phyloP scores from a whole-genome alignment of 2,888 invertebrate species.

The Brachyptera risi region DNA sequence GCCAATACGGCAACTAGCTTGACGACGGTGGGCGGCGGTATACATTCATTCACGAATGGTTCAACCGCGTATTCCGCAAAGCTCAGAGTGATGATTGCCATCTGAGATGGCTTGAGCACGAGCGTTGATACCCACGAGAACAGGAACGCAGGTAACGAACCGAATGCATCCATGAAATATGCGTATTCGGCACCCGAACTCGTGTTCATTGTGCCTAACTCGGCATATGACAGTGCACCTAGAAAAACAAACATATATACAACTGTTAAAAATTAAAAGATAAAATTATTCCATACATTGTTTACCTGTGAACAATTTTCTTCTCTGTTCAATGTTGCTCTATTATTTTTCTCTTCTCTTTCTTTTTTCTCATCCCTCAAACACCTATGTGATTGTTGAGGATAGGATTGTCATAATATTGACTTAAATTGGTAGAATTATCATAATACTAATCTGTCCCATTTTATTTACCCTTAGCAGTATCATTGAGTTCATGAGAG shows the following conservation, averaged over 20 bases:
- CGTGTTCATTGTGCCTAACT: conserved; percentile 93
- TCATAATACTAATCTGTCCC: too few relatives aligned
- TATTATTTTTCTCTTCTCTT: too few relatives aligned
- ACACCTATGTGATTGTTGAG: too few relatives aligned
- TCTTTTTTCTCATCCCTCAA: too few relatives aligned
- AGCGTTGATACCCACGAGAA: conserved; percentile 93
- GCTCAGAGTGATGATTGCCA: conserved; percentile 90
- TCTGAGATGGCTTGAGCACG: conserved; percentile 88
- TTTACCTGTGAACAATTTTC: too few relatives aligned
- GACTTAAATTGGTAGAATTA: too few relatives aligned
- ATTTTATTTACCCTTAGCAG: too few relatives aligned
- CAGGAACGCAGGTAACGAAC: conserved; percentile 85
- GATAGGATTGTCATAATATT: too few relatives aligned
- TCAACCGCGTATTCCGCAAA: conserved; percentile 92
- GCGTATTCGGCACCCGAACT: conserved; percentile 94
- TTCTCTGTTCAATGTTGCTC: too few relatives aligned
- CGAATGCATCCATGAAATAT: conserved; percentile 93
- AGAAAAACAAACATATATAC: background rate
- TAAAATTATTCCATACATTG: too few relatives aligned
- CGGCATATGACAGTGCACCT: conserved; percentile 92
- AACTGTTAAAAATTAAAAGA: too few relatives aligned
- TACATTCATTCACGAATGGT: conserved; percentile 82
- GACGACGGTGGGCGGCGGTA: conserved; percentile 75
- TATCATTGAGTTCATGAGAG: too few relatives aligned
- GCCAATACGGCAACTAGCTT: conserved; percentile 85